Conservation (phyloP, 2,113 vertebrate genomes). For the Okapia johnstoni region DNA sequence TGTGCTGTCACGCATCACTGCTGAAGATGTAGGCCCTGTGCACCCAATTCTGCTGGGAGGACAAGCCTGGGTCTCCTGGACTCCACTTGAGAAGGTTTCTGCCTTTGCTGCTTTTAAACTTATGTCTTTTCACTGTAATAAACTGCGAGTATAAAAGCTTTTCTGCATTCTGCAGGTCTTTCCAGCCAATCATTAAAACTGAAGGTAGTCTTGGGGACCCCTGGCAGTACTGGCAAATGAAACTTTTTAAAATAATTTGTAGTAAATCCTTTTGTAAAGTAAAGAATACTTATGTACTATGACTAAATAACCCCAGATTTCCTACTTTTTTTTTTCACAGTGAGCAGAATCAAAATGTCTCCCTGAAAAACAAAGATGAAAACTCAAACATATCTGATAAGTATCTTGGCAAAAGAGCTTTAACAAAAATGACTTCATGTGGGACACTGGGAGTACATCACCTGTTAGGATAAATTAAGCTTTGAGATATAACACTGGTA, state of each 20-base stretch:
- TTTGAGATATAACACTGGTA: background rate
- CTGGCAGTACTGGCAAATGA: background rate
- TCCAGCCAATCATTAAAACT: background rate
- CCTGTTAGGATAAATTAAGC: background rate
- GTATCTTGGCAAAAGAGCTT: background rate
- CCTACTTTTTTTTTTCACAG: background rate
- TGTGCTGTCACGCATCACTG: background rate
- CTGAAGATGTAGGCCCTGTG: background rate
- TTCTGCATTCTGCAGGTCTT: background rate
- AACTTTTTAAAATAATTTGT: background rate
- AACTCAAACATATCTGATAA: background rate
- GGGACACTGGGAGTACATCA: background rate
- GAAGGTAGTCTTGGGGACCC: background rate
- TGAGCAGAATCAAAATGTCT: background rate
- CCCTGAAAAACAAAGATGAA: background rate
- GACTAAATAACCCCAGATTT: background rate
- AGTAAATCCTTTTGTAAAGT: background rate
- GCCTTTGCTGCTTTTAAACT: background rate
- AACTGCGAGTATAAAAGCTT: background rate
- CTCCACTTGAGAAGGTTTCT: background rate
- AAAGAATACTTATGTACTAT: background rate
- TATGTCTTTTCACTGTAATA: background rate
- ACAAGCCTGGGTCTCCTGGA: background rate
- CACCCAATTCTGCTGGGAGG: background rate
- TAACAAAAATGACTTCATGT: background rate